Evolutionary conservation across 1,140 invertebrate species (phyloP).

Genomic region (Aphaenogaster rudis): DNA sequence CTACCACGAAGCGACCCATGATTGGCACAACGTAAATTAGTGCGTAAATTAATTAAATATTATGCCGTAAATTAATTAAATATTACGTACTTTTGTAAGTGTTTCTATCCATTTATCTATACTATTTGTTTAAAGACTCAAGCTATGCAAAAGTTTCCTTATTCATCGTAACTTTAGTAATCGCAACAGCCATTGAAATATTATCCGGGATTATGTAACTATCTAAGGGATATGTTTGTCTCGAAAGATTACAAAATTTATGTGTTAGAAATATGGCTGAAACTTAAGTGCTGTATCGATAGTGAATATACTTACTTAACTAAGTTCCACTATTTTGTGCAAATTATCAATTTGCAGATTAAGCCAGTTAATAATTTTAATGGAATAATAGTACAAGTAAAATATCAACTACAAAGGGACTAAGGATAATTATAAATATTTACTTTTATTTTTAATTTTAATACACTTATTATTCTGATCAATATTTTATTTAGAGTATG

Average conservation of each 20-base stretch:
- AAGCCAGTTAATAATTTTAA: conserved; percentile 65
- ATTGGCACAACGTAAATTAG: conserved; percentile 71
- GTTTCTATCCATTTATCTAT: conserved; percentile 29
- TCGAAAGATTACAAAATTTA: conserved; percentile 26
- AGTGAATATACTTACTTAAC: conserved; percentile 59
- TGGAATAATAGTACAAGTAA: conserved; percentile 60
- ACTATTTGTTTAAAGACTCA: conserved; percentile 42
- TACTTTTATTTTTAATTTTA: conserved; percentile 57
- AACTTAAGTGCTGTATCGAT: conserved; percentile 54
- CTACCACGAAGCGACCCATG: conserved; percentile 57
- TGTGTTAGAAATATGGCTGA: conserved; percentile 25
- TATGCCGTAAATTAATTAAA: conserved; percentile 43
- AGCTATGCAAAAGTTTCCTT: conserved; percentile 30
- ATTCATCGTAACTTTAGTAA: conserved; percentile 35
- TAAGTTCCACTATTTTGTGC: conserved; percentile 50
- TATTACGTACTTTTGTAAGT: conserved; percentile 58
- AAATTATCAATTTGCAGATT: conserved; percentile 50
- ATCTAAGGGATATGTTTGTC: conserved; percentile 30
- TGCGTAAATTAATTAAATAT: conserved; percentile 62
- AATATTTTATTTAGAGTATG: conserved; percentile 61
- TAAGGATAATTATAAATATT: conserved; percentile 59
- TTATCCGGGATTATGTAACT: conserved; percentile 21
- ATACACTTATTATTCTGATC: conserved; percentile 48
- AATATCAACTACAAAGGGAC: conserved; percentile 61
- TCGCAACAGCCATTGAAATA: conserved; percentile 27